These are phyloP conservation scores for Apodemus speciosus DNA, from an alignment of 2,113 vertebrate genomes.

Conservation along the genomic window DNA sequence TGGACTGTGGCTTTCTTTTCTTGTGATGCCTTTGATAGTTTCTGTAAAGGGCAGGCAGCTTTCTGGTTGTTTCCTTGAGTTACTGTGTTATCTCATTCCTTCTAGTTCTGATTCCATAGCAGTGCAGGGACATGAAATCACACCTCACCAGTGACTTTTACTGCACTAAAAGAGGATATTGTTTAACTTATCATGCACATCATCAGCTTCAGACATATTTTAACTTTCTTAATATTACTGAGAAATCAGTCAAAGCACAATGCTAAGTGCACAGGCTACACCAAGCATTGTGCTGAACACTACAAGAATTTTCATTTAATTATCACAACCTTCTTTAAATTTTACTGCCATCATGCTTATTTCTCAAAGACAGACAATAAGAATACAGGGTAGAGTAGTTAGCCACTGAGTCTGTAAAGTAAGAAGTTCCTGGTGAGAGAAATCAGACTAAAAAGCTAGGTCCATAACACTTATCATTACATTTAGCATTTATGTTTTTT, in stretches of 20 bases:
- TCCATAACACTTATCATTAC: background rate
- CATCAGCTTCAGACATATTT: background rate
- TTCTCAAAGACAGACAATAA: background rate
- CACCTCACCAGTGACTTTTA: background rate
- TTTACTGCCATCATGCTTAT: background rate
- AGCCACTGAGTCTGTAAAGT: background rate
- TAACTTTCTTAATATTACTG: background rate
- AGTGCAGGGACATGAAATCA: conserved; percentile 25
- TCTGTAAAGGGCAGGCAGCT: background rate
- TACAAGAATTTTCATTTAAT: background rate
- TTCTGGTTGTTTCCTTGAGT: background rate
- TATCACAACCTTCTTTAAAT: background rate
- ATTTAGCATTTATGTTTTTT: background rate
- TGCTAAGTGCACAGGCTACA: background rate
- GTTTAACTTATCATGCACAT: background rate
- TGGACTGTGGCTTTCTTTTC: background rate
- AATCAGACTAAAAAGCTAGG: background rate
- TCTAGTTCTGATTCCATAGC: background rate
- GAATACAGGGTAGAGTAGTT: background rate
- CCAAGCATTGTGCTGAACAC: background rate
- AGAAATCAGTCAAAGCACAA: conserved; percentile 31
- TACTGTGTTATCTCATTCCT: conserved; percentile 51
- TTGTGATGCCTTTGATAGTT: background rate
- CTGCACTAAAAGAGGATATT: conserved; percentile 9
- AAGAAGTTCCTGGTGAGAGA: background rate